A percentile compares a stretch with the other conserved stretches of the same genome.
Evolutionary conservation across 2,113 vertebrate genomes (phyloP).

Genomic region (Aplodontia rufa): DNA sequence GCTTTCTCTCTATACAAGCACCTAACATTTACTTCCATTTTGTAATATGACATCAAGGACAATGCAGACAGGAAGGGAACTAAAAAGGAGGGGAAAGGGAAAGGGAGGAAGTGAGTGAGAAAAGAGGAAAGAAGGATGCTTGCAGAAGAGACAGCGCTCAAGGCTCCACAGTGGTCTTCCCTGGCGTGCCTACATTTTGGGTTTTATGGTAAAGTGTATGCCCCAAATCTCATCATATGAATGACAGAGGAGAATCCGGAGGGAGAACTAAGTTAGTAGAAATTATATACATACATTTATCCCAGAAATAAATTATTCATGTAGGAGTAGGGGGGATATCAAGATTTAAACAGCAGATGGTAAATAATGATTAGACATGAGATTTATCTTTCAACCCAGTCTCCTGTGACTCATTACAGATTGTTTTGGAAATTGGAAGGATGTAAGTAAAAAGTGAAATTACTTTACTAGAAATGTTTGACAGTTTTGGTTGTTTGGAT

Average conservation of each 20-base stretch:
- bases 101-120: neutral
- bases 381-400: neutral
- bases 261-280: neutral
- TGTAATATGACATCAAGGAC: neutral
- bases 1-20: neutral
- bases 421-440: neutral
- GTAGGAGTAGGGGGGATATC: neutral
- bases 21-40: neutral
- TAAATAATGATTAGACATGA: neutral
- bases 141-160: neutral
- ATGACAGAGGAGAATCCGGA: neutral
- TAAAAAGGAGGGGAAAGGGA: neutral
- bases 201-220: neutral
- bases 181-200: neutral
- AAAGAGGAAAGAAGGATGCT: neutral
- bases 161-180: neutral
- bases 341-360: neutral
- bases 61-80: neutral
- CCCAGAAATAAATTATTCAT: neutral
- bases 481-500: neutral
- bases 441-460: neutral
- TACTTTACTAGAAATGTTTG: neutral
- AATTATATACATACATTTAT: neutral
- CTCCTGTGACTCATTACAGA: neutral
- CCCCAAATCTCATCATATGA: neutral